Evolutionary conservation across 2,113 vertebrate genomes (phyloP), one percentile per base, ranked within the genome.

Genomic region (Oryzias celebensis): DNA sequence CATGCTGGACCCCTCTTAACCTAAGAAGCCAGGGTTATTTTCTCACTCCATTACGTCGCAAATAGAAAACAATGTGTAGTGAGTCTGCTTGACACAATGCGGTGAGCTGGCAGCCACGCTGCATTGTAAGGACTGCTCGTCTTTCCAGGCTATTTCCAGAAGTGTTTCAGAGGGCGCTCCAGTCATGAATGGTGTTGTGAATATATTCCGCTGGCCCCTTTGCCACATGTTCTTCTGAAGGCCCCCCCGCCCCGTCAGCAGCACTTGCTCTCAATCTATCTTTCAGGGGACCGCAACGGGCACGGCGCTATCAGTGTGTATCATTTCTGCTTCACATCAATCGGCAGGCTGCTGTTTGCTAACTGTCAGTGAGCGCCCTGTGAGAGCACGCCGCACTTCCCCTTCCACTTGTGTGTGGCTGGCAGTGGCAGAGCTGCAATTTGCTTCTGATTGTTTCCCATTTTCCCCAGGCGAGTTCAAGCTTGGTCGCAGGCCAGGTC

Each of bases 361-460:
- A 66, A 68, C 74, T 31, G 74, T 47, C 71, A 46, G 64, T 58
- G 24, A 63, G 74, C 52, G 22, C 71, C 75, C 66, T 49, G 62
- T 16, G 80, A 84, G 79, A 80, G 73, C 55, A 6, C 4, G 53
- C 65, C 0, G 63, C 84, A 62, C 77, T 81, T 81, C 79, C 76
- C 47, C 65, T 73, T 81, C 68, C 68, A 71, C 78, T 82, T 74
- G 68, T 70, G 73, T 68, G 60, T 1, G 54, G 59, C 52, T n/a
- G 63, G 48, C 48, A 36, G 72, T 5, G 18, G 68, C 67, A 1
- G 72, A 42, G 12, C 5, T 3, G 73, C 81, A 89, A 89, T 85
- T 84, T 88, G 70, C 71, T 41, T 67, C 59, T 85, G 81, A 89
- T 89, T 83, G 86, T 81, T 87, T 87, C 68, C 78, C 63, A 79